Percentiles rank a stretch among this genome's conserved stretches.
Evolutionary conservation across 1,140 invertebrate genomes (phyloP).

Genomic region (Cotesia typhae): DNA sequence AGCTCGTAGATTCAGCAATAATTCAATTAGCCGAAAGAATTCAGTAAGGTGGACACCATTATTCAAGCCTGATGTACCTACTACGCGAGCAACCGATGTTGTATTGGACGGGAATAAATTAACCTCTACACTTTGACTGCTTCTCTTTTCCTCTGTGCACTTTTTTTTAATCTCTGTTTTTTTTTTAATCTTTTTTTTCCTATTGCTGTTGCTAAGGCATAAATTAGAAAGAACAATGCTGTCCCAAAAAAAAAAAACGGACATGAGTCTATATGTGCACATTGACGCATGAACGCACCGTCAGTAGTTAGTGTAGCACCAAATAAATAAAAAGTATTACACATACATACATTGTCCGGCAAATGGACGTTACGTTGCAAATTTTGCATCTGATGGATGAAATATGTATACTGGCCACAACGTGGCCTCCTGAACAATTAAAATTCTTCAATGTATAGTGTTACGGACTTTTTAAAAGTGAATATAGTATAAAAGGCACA

Average conservation of each 20-base stretch:
- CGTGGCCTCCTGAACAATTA: constrained; percentile 56
- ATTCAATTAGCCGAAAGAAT: constrained; percentile 59
- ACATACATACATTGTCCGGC: constrained; percentile 23
- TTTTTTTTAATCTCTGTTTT: constrained; percentile 21
- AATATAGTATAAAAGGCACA: constrained; percentile 5
- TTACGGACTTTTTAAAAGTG: constrained; percentile 3
- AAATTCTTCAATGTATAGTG: constrained; percentile 41
- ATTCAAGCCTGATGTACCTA: constrained; percentile 50
- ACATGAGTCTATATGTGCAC: neutral
- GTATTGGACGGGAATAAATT: constrained; percentile 39
- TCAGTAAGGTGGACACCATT: constrained; percentile 55
- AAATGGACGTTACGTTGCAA: constrained; percentile 41
- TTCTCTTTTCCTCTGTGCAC: neutral
- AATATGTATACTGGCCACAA: constrained; percentile 39
- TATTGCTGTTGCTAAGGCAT: constrained; percentile 45
- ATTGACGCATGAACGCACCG: neutral
- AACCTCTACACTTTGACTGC: constrained; percentile 7
- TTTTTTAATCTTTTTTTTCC: neutral
- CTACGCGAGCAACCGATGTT: constrained; percentile 34
- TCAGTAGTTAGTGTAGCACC: neutral
- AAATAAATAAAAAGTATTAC: constrained; percentile 5
- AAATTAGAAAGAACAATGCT: constrained; percentile 60
- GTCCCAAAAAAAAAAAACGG: constrained; percentile 31
- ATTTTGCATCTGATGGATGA: constrained; percentile 52
- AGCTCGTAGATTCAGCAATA: constrained; percentile 53